Evolutionary conservation across 2,113 vertebrate genomes (phyloP).

Genomic region (Istiophorus platypterus): DNA sequence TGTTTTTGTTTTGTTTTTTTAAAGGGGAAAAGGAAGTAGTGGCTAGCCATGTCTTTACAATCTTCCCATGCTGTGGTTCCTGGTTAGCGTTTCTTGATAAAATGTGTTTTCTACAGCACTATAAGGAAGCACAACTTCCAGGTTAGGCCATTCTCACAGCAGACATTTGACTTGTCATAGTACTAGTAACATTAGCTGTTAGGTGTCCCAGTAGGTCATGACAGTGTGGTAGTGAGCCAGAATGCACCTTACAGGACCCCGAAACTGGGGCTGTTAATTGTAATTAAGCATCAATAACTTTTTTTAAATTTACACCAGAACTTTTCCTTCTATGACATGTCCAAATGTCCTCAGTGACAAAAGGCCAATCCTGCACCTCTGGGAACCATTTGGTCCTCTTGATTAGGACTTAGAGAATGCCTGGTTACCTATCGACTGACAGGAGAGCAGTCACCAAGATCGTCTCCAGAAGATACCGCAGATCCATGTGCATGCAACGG

Average conservation of each 20-base stretch:
- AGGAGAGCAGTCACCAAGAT: background rate
- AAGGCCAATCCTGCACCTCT: background rate
- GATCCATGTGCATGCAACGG: background rate
- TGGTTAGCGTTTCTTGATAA: background rate
- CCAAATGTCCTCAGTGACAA: background rate
- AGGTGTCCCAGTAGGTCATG: background rate
- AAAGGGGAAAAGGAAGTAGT: background rate
- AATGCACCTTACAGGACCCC: no score
- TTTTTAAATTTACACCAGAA: background rate
- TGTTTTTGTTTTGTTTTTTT: background rate
- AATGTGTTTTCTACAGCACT: background rate
- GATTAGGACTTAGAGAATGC: no score
- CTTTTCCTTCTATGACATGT: background rate
- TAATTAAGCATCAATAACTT: background rate
- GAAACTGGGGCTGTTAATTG: background rate
- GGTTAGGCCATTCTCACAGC: constrained; percentile 1
- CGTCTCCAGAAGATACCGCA: background rate
- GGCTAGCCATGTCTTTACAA: background rate
- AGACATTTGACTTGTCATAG: no score
- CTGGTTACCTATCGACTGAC: background rate
- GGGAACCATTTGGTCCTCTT: background rate
- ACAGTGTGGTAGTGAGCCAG: background rate
- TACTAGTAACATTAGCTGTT: background rate
- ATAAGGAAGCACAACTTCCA: background rate
- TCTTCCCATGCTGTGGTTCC: background rate